phyloP scores from a whole-genome alignment of 1,140 invertebrate genomes.

The Bombus pyrosoma region DNA sequence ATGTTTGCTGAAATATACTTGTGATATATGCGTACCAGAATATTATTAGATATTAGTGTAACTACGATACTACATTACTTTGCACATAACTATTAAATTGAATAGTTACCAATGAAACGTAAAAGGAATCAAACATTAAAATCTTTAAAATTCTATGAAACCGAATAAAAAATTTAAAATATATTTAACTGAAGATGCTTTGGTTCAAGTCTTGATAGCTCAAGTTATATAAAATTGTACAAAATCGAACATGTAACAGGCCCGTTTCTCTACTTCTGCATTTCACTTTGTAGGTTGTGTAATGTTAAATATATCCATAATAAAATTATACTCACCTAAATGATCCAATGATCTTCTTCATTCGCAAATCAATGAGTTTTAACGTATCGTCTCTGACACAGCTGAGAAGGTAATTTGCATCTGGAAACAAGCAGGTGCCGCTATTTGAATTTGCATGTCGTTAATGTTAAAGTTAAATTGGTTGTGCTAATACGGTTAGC shows the following conservation, averaged over 20 bases:
- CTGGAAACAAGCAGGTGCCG: constrained; percentile 83
- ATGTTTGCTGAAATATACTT: neutral
- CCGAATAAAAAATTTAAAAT: no score
- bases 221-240: no score
- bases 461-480: constrained; percentile 34
- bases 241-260: no score
- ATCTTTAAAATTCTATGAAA: neutral
- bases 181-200: no score
- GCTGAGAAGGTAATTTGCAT: constrained; percentile 94
- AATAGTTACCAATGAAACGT: no score
- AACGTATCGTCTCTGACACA: constrained; percentile 97
- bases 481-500: constrained; percentile 24
- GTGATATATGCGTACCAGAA: no score
- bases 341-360: constrained; percentile 94
- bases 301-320: neutral
- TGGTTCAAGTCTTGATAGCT: no score
- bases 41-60: no score
- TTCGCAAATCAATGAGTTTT: constrained; percentile 95
- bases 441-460: constrained; percentile 32
- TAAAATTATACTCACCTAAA: constrained; percentile 89
- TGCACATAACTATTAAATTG: no score
- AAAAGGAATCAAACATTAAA: neutral
- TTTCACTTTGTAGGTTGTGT: neutral
- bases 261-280: neutral
- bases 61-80: no score